These are phyloP conservation scores for Leptarthrus brevirostris DNA, from an alignment of 2,888 invertebrate genomes.

Conservation along the genomic window DNA sequence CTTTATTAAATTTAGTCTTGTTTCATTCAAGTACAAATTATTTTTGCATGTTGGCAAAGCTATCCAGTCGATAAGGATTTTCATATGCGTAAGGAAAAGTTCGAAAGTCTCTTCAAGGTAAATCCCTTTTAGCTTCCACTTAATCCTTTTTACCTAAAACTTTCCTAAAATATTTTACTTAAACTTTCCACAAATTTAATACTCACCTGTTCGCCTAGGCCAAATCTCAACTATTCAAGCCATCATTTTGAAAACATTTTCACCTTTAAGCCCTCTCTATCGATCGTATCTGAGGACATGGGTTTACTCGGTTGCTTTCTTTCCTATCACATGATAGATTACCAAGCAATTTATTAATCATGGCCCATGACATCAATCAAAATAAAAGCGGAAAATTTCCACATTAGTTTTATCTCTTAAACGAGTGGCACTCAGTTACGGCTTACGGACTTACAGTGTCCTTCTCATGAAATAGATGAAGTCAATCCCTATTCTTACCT, in stretches of 20 bases:
- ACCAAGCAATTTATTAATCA: constrained; percentile 34
- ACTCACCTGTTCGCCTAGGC: too few relatives aligned
- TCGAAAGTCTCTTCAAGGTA: too few relatives aligned
- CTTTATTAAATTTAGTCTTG: too few relatives aligned
- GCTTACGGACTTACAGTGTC: neutral
- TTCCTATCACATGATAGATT: constrained; percentile 27
- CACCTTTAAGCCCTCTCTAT: neutral
- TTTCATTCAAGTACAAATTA: too few relatives aligned
- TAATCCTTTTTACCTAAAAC: too few relatives aligned
- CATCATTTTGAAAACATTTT: neutral
- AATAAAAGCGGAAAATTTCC: neutral
- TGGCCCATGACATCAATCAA: constrained; percentile 35
- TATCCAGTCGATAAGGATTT: too few relatives aligned
- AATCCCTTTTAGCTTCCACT: too few relatives aligned
- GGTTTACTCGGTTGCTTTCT: neutral
- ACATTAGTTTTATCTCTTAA: constrained; percentile 5
- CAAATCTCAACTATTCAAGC: too few relatives aligned
- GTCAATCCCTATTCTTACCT: neutral
- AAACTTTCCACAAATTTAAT: too few relatives aligned
- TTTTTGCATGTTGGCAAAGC: too few relatives aligned
- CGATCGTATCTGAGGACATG: neutral
- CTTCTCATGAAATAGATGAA: neutral
- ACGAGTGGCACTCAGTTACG: neutral
- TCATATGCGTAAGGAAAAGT: too few relatives aligned
- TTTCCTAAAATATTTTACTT: too few relatives aligned